Conservation (phyloP, 2,888 invertebrate species). For the Stenodera caucasica region DNA sequence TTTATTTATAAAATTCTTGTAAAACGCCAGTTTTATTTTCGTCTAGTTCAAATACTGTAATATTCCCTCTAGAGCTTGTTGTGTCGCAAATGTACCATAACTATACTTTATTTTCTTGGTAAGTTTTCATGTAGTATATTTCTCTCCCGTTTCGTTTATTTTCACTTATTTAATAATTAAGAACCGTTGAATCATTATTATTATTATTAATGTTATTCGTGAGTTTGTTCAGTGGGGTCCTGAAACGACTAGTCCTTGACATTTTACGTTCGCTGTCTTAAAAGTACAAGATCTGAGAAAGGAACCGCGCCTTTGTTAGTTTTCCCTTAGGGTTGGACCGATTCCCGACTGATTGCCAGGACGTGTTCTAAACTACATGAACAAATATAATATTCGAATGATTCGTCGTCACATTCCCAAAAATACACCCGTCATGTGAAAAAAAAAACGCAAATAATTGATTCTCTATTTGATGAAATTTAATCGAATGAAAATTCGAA, state of each 20-base stretch:
- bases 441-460: too few relatives aligned
- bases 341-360: slow-evolving; percentile 7
- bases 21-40: too few relatives aligned
- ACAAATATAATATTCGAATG: background rate
- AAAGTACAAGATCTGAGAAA: background rate
- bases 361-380: background rate
- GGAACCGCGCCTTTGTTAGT: slow-evolving; percentile 15
- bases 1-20: too few relatives aligned
- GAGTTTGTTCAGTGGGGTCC: background rate
- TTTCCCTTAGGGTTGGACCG: background rate
- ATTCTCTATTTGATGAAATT: too few relatives aligned
- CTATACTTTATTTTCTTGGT: too few relatives aligned
- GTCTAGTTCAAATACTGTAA: too few relatives aligned
- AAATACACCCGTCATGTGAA: too few relatives aligned
- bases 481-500: slow-evolving; percentile 13
- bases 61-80: too few relatives aligned
- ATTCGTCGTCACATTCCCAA: background rate
- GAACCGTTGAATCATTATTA: slow-evolving; percentile 7
- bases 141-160: too few relatives aligned
- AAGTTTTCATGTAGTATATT: background rate
- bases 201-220: background rate
- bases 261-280: slow-evolving; percentile 5
- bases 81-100: too few relatives aligned
- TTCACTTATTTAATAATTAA: slow-evolving; percentile 17
- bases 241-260: slow-evolving; percentile 2